A percentile compares a stretch with the other conserved stretches of the same genome.
Conservation (phyloP, 2,113 vertebrate species). For the Mesocricetus auratus region DNA sequence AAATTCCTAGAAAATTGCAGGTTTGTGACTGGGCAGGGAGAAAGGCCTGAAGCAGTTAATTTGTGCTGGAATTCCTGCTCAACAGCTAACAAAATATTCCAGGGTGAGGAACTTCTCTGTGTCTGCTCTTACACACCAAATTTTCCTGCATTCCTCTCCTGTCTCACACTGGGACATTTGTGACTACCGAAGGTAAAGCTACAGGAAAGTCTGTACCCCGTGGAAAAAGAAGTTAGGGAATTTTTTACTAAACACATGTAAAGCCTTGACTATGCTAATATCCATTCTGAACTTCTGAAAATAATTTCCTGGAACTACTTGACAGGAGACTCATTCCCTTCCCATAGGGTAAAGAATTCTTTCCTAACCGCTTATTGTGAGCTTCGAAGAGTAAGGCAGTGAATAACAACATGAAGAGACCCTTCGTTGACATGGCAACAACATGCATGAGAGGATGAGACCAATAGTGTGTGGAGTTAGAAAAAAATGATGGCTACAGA, state of each 20-base stretch:
- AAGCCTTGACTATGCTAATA: background rate
- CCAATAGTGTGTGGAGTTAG: background rate
- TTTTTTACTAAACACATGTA: background rate
- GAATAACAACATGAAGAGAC: background rate
- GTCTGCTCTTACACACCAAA: background rate
- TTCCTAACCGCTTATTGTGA: slow-evolving; percentile 19
- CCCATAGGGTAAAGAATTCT: background rate
- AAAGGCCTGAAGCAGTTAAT: background rate
- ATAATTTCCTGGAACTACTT: background rate
- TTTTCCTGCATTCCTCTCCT: background rate
- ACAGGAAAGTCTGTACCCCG: background rate
- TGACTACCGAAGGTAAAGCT: background rate
- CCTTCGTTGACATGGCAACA: background rate
- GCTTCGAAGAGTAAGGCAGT: background rate
- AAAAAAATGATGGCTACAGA: background rate
- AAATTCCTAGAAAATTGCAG: background rate
- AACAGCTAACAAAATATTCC: background rate
- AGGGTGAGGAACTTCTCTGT: background rate
- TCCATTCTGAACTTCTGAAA: background rate
- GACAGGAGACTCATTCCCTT: background rate
- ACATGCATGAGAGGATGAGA: background rate
- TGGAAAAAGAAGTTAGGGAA: background rate
- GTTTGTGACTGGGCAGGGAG: background rate
- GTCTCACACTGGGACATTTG: background rate
- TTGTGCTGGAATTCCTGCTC: background rate